Evolutionary conservation across 1,140 invertebrate genomes (phyloP), one percentile per base, ranked within the genome.

Genomic region (Rhagoletis zephyria): DNA sequence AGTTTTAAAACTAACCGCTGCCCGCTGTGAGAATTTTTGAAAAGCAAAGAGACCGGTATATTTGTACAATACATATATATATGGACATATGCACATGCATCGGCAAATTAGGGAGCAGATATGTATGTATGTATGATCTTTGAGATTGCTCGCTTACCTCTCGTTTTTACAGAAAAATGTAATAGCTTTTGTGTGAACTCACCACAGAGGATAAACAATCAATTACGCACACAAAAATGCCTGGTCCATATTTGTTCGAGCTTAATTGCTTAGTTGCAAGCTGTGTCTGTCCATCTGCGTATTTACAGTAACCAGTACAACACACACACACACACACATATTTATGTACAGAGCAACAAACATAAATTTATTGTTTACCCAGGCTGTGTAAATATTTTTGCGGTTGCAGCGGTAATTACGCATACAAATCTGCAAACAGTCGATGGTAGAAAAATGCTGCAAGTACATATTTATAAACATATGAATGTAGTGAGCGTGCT

Each of bases 401-500:
- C n/a, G 74, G 74, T 81, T 81, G 74, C 16, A 81, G 19, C 74
- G 74, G 45, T 81, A 81, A 81, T 81, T 81, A 81, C 48, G 74
- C 74, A 56, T 81, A 81, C 74, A 81, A 59, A 81, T 81, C 74
- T 48, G 74, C 74, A 81, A 81, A 81, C 56, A 81, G n/a, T 56
- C 45, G 74, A n/a, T 19, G n/a, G 40, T 81, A n/a, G n/a, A 56
- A 81, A 81, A 81, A 56, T 81, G 51, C 4, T 81, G 2, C 48
- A 67, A n/a, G 12, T 56, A 4, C n/a, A n/a, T 0, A 63, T 30
- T 30, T 30, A 30, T 30, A 30, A 4, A 1, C 19, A 81, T 7
- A 30, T 30, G 74, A 5, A 30, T 74, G 16, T 81, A n/a, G 70
- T 56, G 40, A 9, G 42, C 14, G 40, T 77, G 70, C 4, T 0